Evolutionary conservation across 2,888 invertebrate species (phyloP).

Genomic region (Leuctra nigra): DNA sequence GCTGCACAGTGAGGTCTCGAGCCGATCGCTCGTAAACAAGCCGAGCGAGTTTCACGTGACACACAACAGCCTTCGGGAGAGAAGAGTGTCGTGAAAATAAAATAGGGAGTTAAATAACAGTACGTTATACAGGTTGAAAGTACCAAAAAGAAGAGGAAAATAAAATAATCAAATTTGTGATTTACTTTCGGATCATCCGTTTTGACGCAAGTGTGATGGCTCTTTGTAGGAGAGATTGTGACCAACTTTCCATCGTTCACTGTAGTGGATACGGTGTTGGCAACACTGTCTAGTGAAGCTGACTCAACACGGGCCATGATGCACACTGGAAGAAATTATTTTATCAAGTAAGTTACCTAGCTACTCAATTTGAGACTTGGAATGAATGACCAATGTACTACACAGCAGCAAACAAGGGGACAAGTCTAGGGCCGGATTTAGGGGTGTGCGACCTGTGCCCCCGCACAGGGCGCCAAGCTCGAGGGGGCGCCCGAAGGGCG

Average conservation of each 20-base stretch:
- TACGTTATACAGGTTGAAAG: too few relatives aligned
- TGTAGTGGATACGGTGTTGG: slow-evolving; percentile 47
- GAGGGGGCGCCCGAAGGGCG: too few relatives aligned
- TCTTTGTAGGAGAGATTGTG: slow-evolving; percentile 50
- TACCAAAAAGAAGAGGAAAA: too few relatives aligned
- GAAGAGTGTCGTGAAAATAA: too few relatives aligned
- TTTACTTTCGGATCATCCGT: slow-evolving; percentile 44
- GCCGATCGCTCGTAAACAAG: slow-evolving; percentile 44
- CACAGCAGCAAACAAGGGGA: too few relatives aligned
- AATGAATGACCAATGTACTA: too few relatives aligned
- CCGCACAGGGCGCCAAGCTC: too few relatives aligned
- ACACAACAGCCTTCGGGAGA: slow-evolving; percentile 29
- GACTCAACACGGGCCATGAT: slow-evolving; percentile 61
- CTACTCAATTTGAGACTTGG: too few relatives aligned
- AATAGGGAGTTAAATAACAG: too few relatives aligned
- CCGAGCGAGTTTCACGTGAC: slow-evolving; percentile 46
- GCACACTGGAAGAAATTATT: slow-evolving; percentile 51
- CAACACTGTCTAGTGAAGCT: slow-evolving; percentile 52
- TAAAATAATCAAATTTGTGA: slow-evolving; percentile 16
- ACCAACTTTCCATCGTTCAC: slow-evolving; percentile 59
- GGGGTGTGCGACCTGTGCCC: too few relatives aligned
- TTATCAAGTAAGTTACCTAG: too few relatives aligned
- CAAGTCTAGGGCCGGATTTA: too few relatives aligned
- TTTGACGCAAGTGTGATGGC: slow-evolving; percentile 44
- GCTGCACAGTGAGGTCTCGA: slow-evolving; percentile 44